Evolutionary conservation across 2,113 vertebrate species (phyloP), one percentile per base, ranked within the genome.

Genomic region (Phrynosoma blainvillii): DNA sequence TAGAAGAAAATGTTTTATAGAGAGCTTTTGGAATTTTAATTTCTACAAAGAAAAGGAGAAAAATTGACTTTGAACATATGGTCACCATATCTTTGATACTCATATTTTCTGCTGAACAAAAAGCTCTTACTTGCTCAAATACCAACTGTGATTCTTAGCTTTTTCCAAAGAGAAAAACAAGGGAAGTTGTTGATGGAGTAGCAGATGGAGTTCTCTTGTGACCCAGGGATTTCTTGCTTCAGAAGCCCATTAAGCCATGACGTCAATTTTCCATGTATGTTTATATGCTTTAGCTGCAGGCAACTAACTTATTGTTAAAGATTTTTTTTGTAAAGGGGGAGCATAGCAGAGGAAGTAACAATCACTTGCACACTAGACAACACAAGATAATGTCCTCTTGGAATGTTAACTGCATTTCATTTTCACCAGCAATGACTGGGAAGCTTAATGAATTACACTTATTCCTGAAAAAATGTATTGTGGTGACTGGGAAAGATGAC

Each of bases 361-460:
- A 91, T 87, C 62, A 88, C 88, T 89, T 30, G 23, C 78, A 89
- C 54, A 4, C 88, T 79, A 89, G 87, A 87, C 91, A 89, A 88
- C 84, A 81, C 80, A 79, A 93, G 92, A 54, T 86, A 87, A 89
- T 89, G 93, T 94, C 91, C 84, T 91, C 47, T 83, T 0, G 23
- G 85, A 79, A 77, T 90, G 93, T 91, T 90, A 93, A 92, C 78
- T 85, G 87, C 74, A 68, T 93, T 93, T 93, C 77, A 91, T 94
- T 89, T 91, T 84, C 90, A 92, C 82, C 84, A 88, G 88, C 93
- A 92, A 92, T 65, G 88, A 93, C 82, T 87, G 84, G 82, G 88
- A 85, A 54, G 89, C 47, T 74, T 80, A 89, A 90, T 92, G 85
- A 93, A 85, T 82, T 90, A 75, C 1, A 20, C 36, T 79, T 92